Percentiles rank a stretch among this genome's conserved stretches.
Evolutionary conservation across 2,113 vertebrate species (phyloP).

Genomic region (Podarcis raffonei): DNA sequence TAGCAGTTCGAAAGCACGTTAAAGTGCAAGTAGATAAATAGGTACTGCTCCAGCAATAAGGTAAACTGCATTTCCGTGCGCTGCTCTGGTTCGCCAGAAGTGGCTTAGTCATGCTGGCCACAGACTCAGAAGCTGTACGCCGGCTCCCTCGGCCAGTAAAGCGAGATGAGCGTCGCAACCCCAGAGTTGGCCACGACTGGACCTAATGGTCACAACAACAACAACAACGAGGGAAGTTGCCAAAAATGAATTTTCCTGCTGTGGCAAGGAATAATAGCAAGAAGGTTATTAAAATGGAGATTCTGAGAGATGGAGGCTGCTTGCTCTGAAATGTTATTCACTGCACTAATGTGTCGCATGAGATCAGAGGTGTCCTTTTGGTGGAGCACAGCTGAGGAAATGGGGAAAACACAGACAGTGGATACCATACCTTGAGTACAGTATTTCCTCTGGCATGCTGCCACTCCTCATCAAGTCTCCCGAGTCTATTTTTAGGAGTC

Average conservation of each 20-base stretch:
- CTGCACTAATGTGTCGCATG: slow-evolving; percentile 9
- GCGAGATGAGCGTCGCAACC: no score
- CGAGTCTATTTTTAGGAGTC: not conserved
- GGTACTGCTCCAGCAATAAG: no score
- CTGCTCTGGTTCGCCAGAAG: no score
- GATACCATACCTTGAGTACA: not conserved
- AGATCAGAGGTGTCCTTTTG: not conserved
- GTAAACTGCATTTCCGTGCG: no score
- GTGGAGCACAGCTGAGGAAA: not conserved
- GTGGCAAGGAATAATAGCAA: not conserved
- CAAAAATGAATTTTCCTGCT: not conserved
- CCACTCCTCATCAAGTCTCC: not conserved
- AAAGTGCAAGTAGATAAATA: no score
- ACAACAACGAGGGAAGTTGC: not conserved
- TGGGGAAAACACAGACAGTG: not conserved
- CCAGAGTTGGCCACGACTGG: no score
- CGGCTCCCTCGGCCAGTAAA: no score
- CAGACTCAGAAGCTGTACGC: no score
- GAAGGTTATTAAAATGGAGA: not conserved
- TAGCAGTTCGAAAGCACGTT: no score
- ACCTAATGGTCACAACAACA: not conserved
- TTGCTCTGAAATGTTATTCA: not conserved
- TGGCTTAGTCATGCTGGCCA: no score
- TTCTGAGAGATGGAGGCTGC: not conserved
- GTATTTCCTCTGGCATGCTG: not conserved